These are phyloP conservation scores for Catotricha subobsoleta DNA, from an alignment of 2,888 invertebrate species.

Conservation along the genomic window DNA sequence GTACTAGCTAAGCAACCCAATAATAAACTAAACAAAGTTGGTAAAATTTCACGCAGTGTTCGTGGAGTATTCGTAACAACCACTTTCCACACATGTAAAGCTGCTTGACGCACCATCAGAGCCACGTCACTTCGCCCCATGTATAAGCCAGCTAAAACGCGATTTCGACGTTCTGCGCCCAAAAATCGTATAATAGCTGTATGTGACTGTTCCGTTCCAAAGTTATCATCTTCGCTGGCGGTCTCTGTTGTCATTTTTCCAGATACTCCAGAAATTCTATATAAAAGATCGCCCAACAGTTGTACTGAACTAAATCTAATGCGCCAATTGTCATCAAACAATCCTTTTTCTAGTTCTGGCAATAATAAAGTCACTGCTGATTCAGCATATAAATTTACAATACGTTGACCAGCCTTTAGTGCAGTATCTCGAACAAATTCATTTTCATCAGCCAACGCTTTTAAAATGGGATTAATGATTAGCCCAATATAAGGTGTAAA, in stretches of 20 bases:
- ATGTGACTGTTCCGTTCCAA: slow-evolving; percentile 93
- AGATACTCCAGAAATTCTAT: slow-evolving; percentile 90
- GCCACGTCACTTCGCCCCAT: slow-evolving; percentile 97
- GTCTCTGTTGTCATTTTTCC: slow-evolving; percentile 99
- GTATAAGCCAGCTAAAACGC: slow-evolving; percentile 85
- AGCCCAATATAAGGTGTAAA: slow-evolving; percentile 92
- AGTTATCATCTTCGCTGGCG: slow-evolving; percentile 96
- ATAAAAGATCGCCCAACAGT: slow-evolving; percentile 83
- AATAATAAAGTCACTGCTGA: slow-evolving; percentile 81
- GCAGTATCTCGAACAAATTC: slow-evolving; percentile 98
- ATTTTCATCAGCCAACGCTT: slow-evolving; percentile 95
- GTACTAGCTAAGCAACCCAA: slow-evolving; percentile 90
- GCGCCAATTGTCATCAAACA: slow-evolving; percentile 98
- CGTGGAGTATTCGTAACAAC: slow-evolving; percentile 96
- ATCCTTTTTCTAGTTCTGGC: slow-evolving; percentile 82
- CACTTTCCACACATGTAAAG: slow-evolving; percentile 98
- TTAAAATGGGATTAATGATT: slow-evolving; percentile 91
- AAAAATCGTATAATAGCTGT: slow-evolving; percentile 75
- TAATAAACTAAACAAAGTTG: slow-evolving; percentile 78
- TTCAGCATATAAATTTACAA: slow-evolving; percentile 91
- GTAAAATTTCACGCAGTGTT: slow-evolving; percentile 87
- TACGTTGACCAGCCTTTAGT: slow-evolving; percentile 86
- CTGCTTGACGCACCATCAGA: slow-evolving; percentile 90
- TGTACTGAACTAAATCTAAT: slow-evolving; percentile 91
- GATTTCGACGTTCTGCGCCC: slow-evolving; percentile 75